Evolutionary conservation across 2,113 vertebrate species (phyloP).

Genomic region (Sarotherodon lohbergeri): DNA sequence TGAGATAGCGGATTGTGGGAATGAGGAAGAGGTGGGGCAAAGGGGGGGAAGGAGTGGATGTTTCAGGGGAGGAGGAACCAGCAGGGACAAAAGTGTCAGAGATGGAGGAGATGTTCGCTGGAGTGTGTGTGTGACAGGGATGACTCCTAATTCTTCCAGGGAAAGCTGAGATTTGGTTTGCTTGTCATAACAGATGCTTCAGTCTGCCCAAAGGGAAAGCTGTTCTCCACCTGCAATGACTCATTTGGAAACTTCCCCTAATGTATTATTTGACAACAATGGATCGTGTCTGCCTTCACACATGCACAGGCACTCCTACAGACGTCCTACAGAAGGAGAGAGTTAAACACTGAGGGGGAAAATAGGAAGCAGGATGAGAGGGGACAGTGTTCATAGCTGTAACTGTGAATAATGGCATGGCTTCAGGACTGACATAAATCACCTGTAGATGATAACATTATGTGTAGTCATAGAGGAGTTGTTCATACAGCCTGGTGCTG

Average conservation of each 20-base stretch:
- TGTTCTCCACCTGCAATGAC: conserved; percentile 39
- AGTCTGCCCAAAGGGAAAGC: conserved; percentile 25
- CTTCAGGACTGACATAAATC: conserved; percentile 32
- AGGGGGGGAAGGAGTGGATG: neutral
- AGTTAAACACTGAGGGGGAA: neutral
- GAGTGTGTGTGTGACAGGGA: conserved; percentile 5
- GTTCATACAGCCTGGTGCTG: neutral
- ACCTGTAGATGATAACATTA: conserved; percentile 42
- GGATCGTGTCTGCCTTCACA: conserved; percentile 31
- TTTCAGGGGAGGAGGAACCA: conserved; percentile 13
- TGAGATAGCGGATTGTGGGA: neutral
- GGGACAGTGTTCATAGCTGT: conserved; percentile 1
- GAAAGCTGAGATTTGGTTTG: conserved; percentile 47
- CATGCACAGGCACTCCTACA: neutral
- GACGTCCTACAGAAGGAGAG: neutral
- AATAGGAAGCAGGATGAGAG: neutral
- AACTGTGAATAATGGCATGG: conserved; percentile 18
- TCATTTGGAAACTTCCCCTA: conserved; percentile 57
- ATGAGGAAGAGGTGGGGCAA: neutral
- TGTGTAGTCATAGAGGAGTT: conserved; percentile 12
- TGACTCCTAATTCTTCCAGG: conserved; percentile 47
- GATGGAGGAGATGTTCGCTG: neutral
- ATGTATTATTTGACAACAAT: conserved; percentile 46
- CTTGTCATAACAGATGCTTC: conserved; percentile 56
- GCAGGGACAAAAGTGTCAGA: conserved; percentile 27